Evolutionary conservation across 2,797 vertebrate genomes (phyloP), one percentile per base, ranked within the genome.

Genomic region (Enteromius fasciolatus): DNA sequence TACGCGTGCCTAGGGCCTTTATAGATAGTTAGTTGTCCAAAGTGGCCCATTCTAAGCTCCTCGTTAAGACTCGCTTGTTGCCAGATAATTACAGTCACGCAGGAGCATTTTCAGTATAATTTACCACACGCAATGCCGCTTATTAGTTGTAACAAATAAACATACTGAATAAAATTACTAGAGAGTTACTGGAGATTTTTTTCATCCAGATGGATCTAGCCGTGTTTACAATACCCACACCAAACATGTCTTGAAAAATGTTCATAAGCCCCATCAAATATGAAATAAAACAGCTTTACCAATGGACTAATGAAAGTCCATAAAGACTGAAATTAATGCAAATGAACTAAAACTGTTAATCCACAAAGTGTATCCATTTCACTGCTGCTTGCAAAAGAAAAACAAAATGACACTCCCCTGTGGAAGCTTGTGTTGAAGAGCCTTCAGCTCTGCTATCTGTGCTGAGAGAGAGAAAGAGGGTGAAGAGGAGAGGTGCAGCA

Each of bases 381-480:
- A 75, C 33, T 59, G 73, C 59, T 31, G 23, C 72, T 54, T 4
- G 3, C 8, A 28, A 15, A 39, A 81, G n/a, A 52, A 75, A 9
- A 11, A 54, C 9, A 61, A 83, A 83, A 83, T 4, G 4, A 18
- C 50, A 63, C 36, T 69, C 39, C 28, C 73, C 39, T 69, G 48
- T 36, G 72, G 64, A 77, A 70, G 64, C 52, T 61, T 70, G 67
- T 61, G 52, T 70, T 69, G 7, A 69, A 76, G 63, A 76, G 63
- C 74, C 70, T 75, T 75, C 57, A 81, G 70, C 80, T 66, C 70
- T 64, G 59, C 46, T 81, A 81, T 81, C 59, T 75, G 80, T 18
- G n/a, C 31, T 39, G 70, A 52, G 61, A 64, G 61, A 23, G 28
- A 48, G 63, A 59, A 18, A 39, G 63, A 33, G 63, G 50, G 44